Evolutionary conservation across 2,113 vertebrate genomes (phyloP).

Genomic region (Corythornis madagascariensis): DNA sequence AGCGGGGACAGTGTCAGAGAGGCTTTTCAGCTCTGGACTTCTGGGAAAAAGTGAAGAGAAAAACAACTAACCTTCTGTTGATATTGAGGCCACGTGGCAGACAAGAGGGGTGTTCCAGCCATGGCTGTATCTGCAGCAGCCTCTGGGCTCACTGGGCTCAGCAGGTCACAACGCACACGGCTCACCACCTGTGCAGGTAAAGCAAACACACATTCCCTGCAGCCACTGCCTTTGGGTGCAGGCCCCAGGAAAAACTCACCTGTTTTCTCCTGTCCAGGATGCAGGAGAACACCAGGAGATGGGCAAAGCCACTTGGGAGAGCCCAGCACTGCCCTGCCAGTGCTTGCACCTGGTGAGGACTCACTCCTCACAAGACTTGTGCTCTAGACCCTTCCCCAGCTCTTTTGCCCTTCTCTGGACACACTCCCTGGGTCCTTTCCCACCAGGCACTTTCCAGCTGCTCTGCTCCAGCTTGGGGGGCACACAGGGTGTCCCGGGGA

Average conservation of each 20-base stretch:
- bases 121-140: fast-evolving
- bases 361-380: too few relatives aligned
- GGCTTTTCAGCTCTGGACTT: background rate
- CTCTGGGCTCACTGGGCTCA: background rate
- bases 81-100: background rate
- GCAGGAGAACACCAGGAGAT: background rate
- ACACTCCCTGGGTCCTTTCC: background rate
- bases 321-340: background rate
- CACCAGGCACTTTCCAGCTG: background rate
- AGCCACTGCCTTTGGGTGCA: background rate
- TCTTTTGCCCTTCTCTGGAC: too few relatives aligned
- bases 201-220: background rate
- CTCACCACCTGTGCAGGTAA: fast-evolving
- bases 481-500: background rate
- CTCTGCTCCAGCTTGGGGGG: background rate
- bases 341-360: fast-evolving
- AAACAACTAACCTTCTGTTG: background rate
- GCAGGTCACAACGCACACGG: fast-evolving
- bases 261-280: background rate
- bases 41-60: too few relatives aligned
- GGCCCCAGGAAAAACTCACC: background rate
- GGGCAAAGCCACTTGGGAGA: background rate
- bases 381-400: background rate
- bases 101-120: background rate
- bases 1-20: fast-evolving